Evolutionary conservation across 2,113 vertebrate genomes (phyloP), one percentile per base, ranked within the genome.

Genomic region (Muscicapa adusta): DNA sequence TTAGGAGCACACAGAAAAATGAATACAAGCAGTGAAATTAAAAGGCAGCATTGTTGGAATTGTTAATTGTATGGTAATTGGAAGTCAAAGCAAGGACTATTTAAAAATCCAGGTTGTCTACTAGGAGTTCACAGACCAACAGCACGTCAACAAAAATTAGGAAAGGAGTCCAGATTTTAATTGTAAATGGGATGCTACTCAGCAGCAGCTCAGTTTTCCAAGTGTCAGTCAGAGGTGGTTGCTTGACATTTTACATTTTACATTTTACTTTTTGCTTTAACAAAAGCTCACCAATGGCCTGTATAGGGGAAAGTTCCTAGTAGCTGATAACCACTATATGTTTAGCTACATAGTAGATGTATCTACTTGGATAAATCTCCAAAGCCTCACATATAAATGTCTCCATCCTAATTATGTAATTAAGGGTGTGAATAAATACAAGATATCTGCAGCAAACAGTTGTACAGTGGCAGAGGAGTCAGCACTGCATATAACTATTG

Each of bases 51-150:
- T 92, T 97, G 94, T 83, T 89, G 90, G 85, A 94, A 95, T 94
- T 93, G 92, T 96, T 98, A 98, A 97, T 97, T 97, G 81, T 91
- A 93, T 95, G 92, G 68, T 97, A 98, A 97, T 97, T 97, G 88
- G 93, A 94, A 98, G 95, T 94, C 96, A 97, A 97, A 97, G 93
- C 87, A 96, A 94, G 90, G 86, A 91, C 96, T 97, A 58, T 97
- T 97, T 95, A 97, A 97, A 96, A 97, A 97, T 95, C 94, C 93
- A 97, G 70, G 88, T 95, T 91, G 90, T 68, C 96, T 97, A 96
- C 94, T 91, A 98, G 89, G 95, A 96, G 94, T 96, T 89, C 95
- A 72, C 87, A 97, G 88, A 95, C 96, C 94, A 97, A 93, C 87
- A 91, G 90, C 84, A 88, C 47, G 24, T 95, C 96, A 97, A 97